Evolutionary conservation across 2,113 vertebrate genomes (phyloP).

Genomic region (Charina bottae): DNA sequence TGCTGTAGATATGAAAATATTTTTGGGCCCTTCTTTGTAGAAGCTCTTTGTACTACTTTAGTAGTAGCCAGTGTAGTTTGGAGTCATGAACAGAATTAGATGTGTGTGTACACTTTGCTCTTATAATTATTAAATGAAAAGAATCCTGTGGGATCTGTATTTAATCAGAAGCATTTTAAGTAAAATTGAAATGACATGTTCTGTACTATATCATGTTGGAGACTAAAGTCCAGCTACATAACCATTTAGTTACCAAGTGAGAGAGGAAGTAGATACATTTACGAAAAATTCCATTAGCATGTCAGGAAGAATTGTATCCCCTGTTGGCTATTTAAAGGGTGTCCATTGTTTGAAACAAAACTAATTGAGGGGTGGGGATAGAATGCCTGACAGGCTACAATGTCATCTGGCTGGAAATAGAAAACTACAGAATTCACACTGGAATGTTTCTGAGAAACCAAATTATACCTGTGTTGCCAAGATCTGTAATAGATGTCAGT

Average conservation of each 20-base stretch:
- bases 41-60: neutral
- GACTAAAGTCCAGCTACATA: slow-evolving; percentile 22
- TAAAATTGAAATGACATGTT: slow-evolving; percentile 6
- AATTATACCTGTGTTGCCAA: neutral
- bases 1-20: neutral
- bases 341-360: slow-evolving; percentile 17
- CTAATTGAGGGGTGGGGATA: slow-evolving; percentile 23
- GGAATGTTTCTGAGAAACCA: slow-evolving; percentile 23
- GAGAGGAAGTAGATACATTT: slow-evolving; percentile 22
- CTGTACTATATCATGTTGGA: slow-evolving; percentile 18
- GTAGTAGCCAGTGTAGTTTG: no score
- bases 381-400: slow-evolving; percentile 4
- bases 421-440: slow-evolving; percentile 2
- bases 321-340: slow-evolving; percentile 44
- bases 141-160: neutral
- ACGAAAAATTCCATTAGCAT: neutral
- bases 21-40: neutral
- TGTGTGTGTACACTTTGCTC: neutral
- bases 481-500: neutral
- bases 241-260: slow-evolving; percentile 24
- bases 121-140: neutral
- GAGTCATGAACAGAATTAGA: neutral
- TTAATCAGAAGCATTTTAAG: slow-evolving; percentile 12
- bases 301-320: neutral
- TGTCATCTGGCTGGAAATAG: slow-evolving; percentile 1